Evolutionary conservation across 92 coral and sea anemone species (phyloP).

Genomic region (Palythoa caribaeorum): DNA sequence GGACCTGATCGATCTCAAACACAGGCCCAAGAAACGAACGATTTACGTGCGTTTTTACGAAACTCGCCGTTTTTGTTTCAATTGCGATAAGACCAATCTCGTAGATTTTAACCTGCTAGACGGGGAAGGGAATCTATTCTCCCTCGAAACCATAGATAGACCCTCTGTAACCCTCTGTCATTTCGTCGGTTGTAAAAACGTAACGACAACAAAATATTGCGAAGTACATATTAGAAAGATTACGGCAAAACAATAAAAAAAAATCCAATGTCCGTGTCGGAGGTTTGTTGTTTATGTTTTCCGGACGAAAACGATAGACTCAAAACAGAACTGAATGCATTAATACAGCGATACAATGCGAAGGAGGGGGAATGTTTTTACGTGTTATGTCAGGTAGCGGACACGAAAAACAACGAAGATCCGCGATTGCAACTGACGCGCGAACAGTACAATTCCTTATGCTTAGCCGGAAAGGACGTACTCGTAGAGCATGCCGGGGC

Average conservation of each 20-base stretch:
- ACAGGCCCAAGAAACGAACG: slow-evolving; percentile 2
- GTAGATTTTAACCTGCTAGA: neutral
- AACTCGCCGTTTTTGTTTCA: neutral
- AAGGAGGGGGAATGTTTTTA: neutral
- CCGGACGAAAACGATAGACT: neutral
- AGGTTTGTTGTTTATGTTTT: slow-evolving; percentile 5
- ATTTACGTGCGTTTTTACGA: neutral
- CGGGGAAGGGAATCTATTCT: neutral
- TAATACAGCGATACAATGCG: neutral
- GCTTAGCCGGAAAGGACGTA: neutral
- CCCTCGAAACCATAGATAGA: neutral
- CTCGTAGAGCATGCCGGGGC: neutral
- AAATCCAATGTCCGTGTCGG: neutral
- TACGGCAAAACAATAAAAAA: neutral
- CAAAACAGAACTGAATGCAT: neutral
- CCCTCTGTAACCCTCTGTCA: neutral
- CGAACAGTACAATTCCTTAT: neutral
- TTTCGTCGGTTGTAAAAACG: neutral
- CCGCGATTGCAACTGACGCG: neutral
- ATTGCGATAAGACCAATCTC: neutral
- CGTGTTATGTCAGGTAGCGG: neutral
- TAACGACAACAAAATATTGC: neutral
- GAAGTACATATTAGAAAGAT: slow-evolving; percentile 29
- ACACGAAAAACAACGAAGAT: slow-evolving; percentile 1
- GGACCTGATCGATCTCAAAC: neutral